Conservation (phyloP, 2,888 invertebrate genomes). For the Scaptomyza tumidula region DNA sequence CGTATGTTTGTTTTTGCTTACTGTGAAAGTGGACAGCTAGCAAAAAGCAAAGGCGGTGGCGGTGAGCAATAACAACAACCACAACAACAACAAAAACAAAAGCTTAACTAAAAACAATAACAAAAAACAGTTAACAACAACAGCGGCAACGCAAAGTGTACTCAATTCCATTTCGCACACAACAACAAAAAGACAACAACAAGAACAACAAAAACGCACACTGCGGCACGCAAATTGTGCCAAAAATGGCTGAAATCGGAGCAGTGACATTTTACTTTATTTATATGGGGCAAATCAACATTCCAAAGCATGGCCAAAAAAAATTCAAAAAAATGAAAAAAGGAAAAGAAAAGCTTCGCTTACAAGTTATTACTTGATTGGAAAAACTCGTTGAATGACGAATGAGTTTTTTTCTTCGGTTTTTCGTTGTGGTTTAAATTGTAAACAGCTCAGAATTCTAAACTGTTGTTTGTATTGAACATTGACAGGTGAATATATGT, state of each 20-base stretch:
- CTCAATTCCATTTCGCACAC: slow-evolving; percentile 56
- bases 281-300: slow-evolving; percentile 17
- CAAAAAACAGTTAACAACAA: slow-evolving; percentile 55
- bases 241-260: slow-evolving; percentile 14
- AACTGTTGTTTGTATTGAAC: no score
- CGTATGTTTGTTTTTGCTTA: slow-evolving; percentile 45
- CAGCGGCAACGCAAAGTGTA: slow-evolving; percentile 57
- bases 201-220: slow-evolving; percentile 39
- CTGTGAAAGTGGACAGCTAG: slow-evolving; percentile 74
- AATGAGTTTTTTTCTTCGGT: neutral
- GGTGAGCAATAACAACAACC: slow-evolving; percentile 25
- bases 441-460: no score
- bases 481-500: no score
- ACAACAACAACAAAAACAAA: slow-evolving; percentile 10
- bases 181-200: slow-evolving; percentile 28
- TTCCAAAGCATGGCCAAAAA: slow-evolving; percentile 18
- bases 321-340: neutral
- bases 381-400: slow-evolving; percentile 2
- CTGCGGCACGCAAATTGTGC: slow-evolving; percentile 49
- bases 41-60: slow-evolving; percentile 54
- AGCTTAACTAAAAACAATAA: slow-evolving; percentile 4
- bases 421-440: no score
- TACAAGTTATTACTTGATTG: neutral
- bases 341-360: neutral
- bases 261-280: slow-evolving; percentile 11